Percentiles rank a stretch among this genome's conserved stretches.
Conservation (phyloP, 2,113 vertebrate species). For the Hucho hucho region DNA sequence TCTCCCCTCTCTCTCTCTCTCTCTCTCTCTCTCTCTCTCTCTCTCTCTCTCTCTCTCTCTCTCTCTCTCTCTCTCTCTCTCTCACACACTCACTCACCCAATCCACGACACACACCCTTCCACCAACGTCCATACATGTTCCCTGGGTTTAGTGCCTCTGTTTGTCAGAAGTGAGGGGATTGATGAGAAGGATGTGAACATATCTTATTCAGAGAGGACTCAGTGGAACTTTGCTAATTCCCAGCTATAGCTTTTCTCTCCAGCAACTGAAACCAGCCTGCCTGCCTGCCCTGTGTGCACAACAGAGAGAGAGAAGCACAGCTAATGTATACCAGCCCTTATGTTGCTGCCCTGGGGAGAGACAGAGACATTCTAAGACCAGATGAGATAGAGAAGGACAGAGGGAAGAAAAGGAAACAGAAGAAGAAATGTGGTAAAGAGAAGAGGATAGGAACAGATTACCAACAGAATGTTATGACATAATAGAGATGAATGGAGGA, state of each 20-base stretch:
- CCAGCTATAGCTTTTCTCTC: constrained; percentile 8
- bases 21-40: too few species aligned
- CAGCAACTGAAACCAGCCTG: constrained; percentile 45
- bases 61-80: neutral
- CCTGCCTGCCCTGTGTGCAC: constrained; percentile 13
- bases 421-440: constrained; percentile 5
- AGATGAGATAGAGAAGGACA: constrained; percentile 43
- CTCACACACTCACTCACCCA: neutral
- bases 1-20: neutral
- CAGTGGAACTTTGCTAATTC: constrained; percentile 19
- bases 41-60: neutral
- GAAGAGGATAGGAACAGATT: neutral
- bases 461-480: neutral
- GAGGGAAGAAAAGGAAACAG: constrained; percentile 39
- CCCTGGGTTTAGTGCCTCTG: neutral
- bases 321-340: constrained; percentile 48
- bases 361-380: constrained; percentile 6
- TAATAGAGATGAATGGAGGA: too few species aligned
- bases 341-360: constrained; percentile 34
- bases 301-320: constrained; percentile 28
- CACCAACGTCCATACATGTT: neutral
- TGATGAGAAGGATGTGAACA: constrained; percentile 12
- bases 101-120: neutral
- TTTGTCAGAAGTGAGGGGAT: neutral
- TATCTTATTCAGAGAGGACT: constrained; percentile 5